Conservation (phyloP, 64 coral and sea anemone genomes). For the Montipora sp. region DNA sequence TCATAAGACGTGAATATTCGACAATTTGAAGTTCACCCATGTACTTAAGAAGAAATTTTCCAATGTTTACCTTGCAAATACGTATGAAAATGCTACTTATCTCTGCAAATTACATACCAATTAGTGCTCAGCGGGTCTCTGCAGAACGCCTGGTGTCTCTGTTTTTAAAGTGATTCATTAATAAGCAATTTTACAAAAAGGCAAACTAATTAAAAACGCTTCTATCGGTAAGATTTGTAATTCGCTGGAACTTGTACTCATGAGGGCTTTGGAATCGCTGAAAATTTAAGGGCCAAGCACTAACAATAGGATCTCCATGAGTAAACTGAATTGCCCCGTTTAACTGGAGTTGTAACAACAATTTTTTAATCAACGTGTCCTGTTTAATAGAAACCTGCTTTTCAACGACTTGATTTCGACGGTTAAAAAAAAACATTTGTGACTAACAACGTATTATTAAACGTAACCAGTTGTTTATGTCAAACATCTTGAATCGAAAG, state of each 20-base stretch:
- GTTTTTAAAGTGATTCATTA: slow-evolving; percentile 74
- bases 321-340: background rate
- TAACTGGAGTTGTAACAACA: slow-evolving; percentile 2
- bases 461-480: background rate
- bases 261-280: background rate
- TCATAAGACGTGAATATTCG: background rate
- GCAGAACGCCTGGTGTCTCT: slow-evolving; percentile 54
- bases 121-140: slow-evolving; percentile 82
- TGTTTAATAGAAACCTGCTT: slow-evolving; percentile 11
- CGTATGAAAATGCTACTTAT: slow-evolving; percentile 64
- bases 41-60: slow-evolving; percentile 34
- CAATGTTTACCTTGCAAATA: slow-evolving; percentile 51
- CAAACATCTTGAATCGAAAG: slow-evolving; percentile 27
- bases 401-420: background rate
- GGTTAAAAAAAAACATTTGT: background rate
- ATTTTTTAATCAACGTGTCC: background rate
- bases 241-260: slow-evolving; percentile 6
- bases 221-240: slow-evolving; percentile 20
- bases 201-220: slow-evolving; percentile 57
- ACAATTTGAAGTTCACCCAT: background rate
- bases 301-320: background rate
- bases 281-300: slow-evolving; percentile 21
- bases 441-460: background rate
- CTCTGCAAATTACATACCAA: slow-evolving; percentile 90
- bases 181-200: slow-evolving; percentile 70